Base-by-base conservation (phyloP, 2,888 invertebrate genomes). In the Leptinotarsa peninsularis region DNA sequence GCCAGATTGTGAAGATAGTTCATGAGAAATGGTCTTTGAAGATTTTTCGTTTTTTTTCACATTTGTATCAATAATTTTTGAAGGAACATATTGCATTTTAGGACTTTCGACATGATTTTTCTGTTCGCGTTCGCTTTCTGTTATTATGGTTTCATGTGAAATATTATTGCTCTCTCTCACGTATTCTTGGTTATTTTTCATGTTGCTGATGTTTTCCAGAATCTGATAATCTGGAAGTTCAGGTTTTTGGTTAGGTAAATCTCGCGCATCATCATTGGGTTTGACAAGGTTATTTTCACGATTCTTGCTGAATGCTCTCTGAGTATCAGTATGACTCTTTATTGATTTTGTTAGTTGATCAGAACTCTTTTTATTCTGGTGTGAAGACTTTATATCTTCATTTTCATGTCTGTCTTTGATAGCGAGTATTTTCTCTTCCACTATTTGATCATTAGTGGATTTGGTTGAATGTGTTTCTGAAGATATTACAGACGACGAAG, bases 401-500 rank as follows among this genome's bases (percentile, higher is more conserved):
- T 21, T 27, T 33, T 68, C 49, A 43, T n/a, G 54, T 50, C 50
- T 21, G 15, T 50, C 18, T 56, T 50, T 14, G 52, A 68, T 50
- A 15, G 68, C 68, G 1, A 49, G 56, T 13, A 43, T 33, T 56
- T 71, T 74, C 14, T 43, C 27, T 49, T 52, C 66, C 54, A n/a
- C 21, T 21, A 0, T 69, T 49, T 50, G 54, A 58, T 67, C 49
- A 58, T 21, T n/a, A 21, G n/a, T 33, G 49, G 23, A 49, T 73
- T 63, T 60, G n/a, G 10, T 63, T 17, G 67, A 15, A 63, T 63
- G 63, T 15, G 33, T n/a, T 18, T 54, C 43, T 43, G 33, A 14
- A 3, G 69, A 49, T 49, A 69, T 76, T 15, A 70, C 67, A 60
- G 79, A 76, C 33, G 74, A 78, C 54, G 69, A 43, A 43, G 43